Base-by-base conservation (phyloP, 2,888 invertebrate species). In the Lycophotia porphyrea region DNA sequence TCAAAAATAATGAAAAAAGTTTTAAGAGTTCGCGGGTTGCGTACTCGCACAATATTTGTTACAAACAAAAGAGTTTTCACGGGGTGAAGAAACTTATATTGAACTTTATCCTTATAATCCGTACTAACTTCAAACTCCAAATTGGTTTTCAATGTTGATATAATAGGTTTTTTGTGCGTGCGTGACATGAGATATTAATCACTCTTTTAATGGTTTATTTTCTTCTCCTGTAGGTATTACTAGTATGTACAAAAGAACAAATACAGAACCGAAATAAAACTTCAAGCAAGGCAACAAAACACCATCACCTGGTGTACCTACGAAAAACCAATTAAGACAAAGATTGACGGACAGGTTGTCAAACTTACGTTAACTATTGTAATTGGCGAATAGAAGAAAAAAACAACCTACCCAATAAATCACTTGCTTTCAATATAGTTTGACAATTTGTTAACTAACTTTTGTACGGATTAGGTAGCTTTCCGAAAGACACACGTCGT, bases 1-100 rank as follows among this genome's bases (percentile, higher is more conserved):
- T 73, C 68, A 74, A 69, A 67, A 52, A 67, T 86, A 82, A 86
- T 86, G 78, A 86, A 84, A 86, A 86, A 86, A 84, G 71, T 84
- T 86, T 71, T 27, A 67, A 42, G 72, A 80, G 42, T 58, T 65
- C 58, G 74, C 55, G 61, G 44, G 64, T 61, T 68, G 58, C 72
- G 69, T 80, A 71, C 60, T 68, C 72, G 71, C 70, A 69, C 71
- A 78, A 74, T 76, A 71, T 76, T 74, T 71, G 27, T 75, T 66
- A 61, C 69, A 78, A 81, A 80, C 76, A 80, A 79, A 79, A 69
- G 69, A 74, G 71, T 78, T 76, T 68, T 24, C 21, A 72, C 5
- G 21, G 36, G 44, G 52, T 58, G 52, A 52, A 68, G 58, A 61
- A 76, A 81, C 74, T 80, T 84, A 68, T 73, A 64, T 76, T 84